These are phyloP conservation scores for Steinernema hermaphroditum DNA, from an alignment of 2,888 invertebrate genomes.

Conservation along the genomic window DNA sequence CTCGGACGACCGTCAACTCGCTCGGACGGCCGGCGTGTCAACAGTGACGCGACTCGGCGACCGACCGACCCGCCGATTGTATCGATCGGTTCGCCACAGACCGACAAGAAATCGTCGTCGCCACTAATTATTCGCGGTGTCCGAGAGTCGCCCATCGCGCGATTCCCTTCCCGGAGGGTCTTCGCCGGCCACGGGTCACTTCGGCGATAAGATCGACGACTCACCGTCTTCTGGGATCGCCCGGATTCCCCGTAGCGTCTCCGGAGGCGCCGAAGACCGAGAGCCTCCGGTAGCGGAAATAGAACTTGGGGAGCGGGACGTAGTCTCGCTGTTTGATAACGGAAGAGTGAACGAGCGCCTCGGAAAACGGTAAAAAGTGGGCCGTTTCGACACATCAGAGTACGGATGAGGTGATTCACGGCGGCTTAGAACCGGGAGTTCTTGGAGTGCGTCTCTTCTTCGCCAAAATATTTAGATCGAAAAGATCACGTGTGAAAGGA, in stretches of 20 bases:
- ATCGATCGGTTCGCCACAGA: neutral
- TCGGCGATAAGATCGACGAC: neutral
- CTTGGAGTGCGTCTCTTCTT: no score
- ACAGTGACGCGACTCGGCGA: neutral
- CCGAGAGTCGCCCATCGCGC: neutral
- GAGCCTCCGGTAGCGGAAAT: neutral
- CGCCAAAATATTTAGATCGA: no score
- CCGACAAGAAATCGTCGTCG: neutral
- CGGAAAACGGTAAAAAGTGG: no score
- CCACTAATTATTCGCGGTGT: constrained; percentile 14
- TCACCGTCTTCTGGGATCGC: neutral
- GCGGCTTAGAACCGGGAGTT: no score
- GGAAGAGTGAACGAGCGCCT: no score
- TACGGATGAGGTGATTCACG: no score
- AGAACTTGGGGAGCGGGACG: neutral
- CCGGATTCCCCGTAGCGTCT: neutral
- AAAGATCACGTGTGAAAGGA: no score
- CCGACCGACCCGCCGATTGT: neutral
- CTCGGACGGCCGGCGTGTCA: neutral
- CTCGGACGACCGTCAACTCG: neutral
- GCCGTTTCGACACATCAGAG: no score
- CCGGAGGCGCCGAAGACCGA: neutral
- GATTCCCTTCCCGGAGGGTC: neutral
- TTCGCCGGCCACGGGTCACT: neutral
- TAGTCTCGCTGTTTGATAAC: no score